A percentile compares a stretch with the other conserved stretches of the same genome.
Conservation (phyloP, 2,888 invertebrate species). For the Drosophila ochracea region DNA sequence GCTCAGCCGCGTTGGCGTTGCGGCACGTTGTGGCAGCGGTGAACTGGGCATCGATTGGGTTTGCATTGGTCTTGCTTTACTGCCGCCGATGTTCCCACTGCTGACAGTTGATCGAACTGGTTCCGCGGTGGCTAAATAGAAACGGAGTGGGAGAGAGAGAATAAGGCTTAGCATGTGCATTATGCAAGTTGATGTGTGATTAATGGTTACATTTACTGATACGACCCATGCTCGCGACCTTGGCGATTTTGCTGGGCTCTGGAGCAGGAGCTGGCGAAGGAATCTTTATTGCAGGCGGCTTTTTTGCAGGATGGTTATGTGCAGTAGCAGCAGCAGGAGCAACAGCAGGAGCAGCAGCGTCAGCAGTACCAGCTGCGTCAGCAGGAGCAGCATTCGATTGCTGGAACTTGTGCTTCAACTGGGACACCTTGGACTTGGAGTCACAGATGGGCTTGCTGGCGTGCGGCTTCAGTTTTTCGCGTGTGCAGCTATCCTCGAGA, state of each 20-base stretch:
- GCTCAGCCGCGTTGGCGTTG: conserved; percentile 85
- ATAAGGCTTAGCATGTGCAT: conserved; percentile 2
- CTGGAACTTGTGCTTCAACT: conserved; percentile 83
- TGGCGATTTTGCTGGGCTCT: conserved; percentile 58
- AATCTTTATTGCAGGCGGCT: neutral
- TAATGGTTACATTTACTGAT: conserved; percentile 61
- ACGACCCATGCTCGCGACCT: conserved; percentile 57
- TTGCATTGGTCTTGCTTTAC: conserved; percentile 63
- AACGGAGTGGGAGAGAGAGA: neutral
- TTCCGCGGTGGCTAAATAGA: conserved; percentile 20
- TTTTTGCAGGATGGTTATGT: conserved; percentile 28
- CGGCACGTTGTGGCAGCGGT: conserved; percentile 76
- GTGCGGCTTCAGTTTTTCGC: conserved; percentile 80
- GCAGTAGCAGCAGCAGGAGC: conserved; percentile 28
- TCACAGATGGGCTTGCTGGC: conserved; percentile 74
- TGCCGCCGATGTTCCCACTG: conserved; percentile 28
- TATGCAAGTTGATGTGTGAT: neutral
- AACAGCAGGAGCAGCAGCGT: conserved; percentile 31
- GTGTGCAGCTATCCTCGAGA: conserved; percentile 82
- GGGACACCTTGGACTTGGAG: conserved; percentile 83
- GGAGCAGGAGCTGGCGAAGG: conserved; percentile 31
- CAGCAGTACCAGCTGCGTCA: conserved; percentile 29
- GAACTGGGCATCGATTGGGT: conserved; percentile 85
- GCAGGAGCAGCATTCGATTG: conserved; percentile 46
- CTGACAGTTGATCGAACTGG: conserved; percentile 31